phyloP scores from a whole-genome alignment of 2,888 invertebrate genomes.

The Drosophila lutescens region DNA sequence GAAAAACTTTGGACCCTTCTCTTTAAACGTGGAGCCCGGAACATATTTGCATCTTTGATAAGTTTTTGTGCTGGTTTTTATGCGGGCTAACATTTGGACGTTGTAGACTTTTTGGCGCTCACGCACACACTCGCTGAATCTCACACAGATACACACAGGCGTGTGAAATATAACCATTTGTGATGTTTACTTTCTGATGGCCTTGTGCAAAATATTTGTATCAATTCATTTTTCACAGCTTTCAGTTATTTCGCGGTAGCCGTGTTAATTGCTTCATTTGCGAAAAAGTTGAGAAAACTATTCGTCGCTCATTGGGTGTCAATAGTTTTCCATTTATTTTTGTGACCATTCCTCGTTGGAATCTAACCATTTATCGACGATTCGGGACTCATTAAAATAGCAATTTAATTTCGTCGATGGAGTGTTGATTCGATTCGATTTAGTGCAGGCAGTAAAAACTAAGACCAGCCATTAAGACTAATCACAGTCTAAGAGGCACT shows the following conservation, averaged over 20 bases:
- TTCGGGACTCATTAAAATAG: conserved; percentile 64
- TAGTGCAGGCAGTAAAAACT: conserved; percentile 50
- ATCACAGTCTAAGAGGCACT: conserved; percentile 75
- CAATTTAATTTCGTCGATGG: conserved; percentile 70
- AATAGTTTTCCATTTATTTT: conserved; percentile 65
- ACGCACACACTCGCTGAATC: conserved; percentile 14
- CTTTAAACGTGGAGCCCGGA: conserved; percentile 21
- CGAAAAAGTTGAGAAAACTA: conserved; percentile 56
- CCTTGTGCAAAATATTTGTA: conserved; percentile 73
- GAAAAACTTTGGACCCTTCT: conserved; percentile 2
- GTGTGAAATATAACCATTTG: conserved; percentile 52
- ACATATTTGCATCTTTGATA: conserved; percentile 76
- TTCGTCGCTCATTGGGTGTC: conserved; percentile 67
- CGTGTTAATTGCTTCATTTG: conserved; percentile 80
- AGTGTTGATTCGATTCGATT: conserved; percentile 54
- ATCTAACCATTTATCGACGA: conserved; percentile 18
- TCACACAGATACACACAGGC: conserved; percentile 6
- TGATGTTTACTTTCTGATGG: conserved; percentile 72
- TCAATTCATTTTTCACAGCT: conserved; percentile 71
- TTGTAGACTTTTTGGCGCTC: conserved; percentile 71
- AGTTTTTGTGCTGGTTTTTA: conserved; percentile 66
- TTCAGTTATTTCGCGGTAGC: conserved; percentile 38
- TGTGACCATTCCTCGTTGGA: conserved; percentile 28
- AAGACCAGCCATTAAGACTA: conserved; percentile 71
- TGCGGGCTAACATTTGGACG: conserved; percentile 74